phyloP scores from a whole-genome alignment of 2,888 invertebrate species.

The Cabera pusaria region DNA sequence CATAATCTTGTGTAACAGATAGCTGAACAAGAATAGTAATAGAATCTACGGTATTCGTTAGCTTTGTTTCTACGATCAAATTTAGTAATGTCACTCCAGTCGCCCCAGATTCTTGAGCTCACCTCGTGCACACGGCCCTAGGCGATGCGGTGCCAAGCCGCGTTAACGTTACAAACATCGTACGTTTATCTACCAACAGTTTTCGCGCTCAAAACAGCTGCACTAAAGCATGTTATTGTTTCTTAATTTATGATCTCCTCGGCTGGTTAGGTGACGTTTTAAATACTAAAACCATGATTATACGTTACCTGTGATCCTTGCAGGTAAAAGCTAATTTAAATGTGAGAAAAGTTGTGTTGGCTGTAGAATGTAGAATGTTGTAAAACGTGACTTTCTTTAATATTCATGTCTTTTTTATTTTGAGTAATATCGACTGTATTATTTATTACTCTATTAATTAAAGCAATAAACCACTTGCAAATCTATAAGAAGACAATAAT shows the following conservation, averaged over 20 bases:
- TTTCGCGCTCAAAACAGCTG: slow-evolving; percentile 27
- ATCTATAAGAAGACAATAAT: no score
- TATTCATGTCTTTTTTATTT: no score
- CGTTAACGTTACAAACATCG: slow-evolving; percentile 8
- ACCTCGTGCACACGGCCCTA: slow-evolving; percentile 80
- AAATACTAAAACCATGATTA: no score
- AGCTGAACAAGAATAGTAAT: slow-evolving; percentile 12
- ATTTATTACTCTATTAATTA: no score
- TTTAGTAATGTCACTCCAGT: slow-evolving; percentile 82
- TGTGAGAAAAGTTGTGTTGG: no score
- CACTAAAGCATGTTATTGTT: slow-evolving; percentile 22
- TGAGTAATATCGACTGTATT: no score
- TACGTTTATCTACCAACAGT: slow-evolving; percentile 41
- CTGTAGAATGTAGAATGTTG: no score
- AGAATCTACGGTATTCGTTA: slow-evolving; percentile 47
- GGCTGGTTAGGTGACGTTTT: slow-evolving; percentile 1
- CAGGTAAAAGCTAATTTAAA: no score
- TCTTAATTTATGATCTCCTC: slow-evolving; percentile 7
- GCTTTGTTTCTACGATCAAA: slow-evolving; percentile 76
- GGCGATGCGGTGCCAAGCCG: slow-evolving; percentile 63
- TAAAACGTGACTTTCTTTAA: no score
- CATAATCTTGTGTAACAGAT: slow-evolving; percentile 4
- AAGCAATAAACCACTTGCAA: no score
- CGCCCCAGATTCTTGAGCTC: slow-evolving; percentile 75
- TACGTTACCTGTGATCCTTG: no score